Conservation (phyloP, 2,888 invertebrate genomes). For the Onthophagus sagittarius region DNA sequence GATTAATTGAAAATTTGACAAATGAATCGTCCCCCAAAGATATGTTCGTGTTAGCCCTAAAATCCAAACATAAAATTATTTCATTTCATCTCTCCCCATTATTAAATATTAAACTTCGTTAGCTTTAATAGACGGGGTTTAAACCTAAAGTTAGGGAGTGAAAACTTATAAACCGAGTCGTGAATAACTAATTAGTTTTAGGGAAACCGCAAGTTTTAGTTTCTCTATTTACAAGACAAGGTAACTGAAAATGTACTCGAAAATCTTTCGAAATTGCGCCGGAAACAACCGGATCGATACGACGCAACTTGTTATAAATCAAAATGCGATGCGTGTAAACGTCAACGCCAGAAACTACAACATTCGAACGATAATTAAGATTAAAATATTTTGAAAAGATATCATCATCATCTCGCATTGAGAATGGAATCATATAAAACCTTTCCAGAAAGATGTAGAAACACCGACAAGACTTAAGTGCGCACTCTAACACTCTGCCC, state of each 20-base stretch:
- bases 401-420: too few relatives aligned
- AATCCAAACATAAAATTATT: too few relatives aligned
- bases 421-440: too few relatives aligned
- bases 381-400: background rate
- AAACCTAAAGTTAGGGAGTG: background rate
- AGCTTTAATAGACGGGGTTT: background rate
- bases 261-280: background rate
- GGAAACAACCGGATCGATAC: background rate
- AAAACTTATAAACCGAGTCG: background rate
- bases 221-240: background rate
- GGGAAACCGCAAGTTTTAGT: background rate
- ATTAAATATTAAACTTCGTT: background rate
- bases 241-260: background rate
- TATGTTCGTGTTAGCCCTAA: background rate
- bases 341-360: background rate
- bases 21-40: background rate
- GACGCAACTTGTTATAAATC: background rate
- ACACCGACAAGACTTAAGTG: background rate
- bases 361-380: background rate
- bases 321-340: background rate
- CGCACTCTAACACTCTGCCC: background rate
- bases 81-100: background rate
- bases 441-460: background rate
- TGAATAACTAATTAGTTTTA: background rate
- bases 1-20: background rate